Percentiles rank a stretch among this genome's conserved stretches.
Evolutionary conservation across 2,113 vertebrate species (phyloP).

Genomic region (Dipodomys ordii): DNA sequence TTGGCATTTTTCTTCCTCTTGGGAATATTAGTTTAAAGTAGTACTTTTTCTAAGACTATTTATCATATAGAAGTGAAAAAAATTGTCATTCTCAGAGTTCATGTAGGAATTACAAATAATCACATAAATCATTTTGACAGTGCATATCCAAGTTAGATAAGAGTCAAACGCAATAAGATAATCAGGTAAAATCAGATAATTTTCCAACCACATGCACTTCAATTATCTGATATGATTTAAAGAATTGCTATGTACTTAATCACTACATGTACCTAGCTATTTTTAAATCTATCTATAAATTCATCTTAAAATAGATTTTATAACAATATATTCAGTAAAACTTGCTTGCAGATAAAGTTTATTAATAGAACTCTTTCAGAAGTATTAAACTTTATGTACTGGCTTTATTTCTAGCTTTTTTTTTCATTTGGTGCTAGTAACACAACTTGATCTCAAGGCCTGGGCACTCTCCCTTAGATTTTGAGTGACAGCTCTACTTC

Average conservation of each 20-base stretch:
- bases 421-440: too few relatives aligned
- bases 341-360: not conserved
- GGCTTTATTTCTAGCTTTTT: not conserved
- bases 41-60: slow-evolving; percentile 22
- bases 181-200: not conserved
- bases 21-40: slow-evolving; percentile 10
- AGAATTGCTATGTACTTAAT: slow-evolving; percentile 45
- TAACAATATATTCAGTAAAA: slow-evolving; percentile 29
- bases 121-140: not conserved
- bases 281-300: slow-evolving; percentile 37
- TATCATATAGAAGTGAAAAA: not conserved
- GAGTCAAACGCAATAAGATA: not conserved
- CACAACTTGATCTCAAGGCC: too few relatives aligned
- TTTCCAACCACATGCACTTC: not conserved
- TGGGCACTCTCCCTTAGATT: too few relatives aligned
- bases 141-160: not conserved
- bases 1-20: slow-evolving; percentile 35
- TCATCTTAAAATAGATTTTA: slow-evolving; percentile 37
- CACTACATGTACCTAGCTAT: not conserved
- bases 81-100: not conserved
- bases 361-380: not conserved
- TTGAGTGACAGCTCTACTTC: too few relatives aligned
- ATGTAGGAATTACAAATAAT: not conserved
- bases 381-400: not conserved
- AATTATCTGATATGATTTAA: not conserved